Conservation (phyloP, 2,888 invertebrate species). For the Esperia sulphurella region DNA sequence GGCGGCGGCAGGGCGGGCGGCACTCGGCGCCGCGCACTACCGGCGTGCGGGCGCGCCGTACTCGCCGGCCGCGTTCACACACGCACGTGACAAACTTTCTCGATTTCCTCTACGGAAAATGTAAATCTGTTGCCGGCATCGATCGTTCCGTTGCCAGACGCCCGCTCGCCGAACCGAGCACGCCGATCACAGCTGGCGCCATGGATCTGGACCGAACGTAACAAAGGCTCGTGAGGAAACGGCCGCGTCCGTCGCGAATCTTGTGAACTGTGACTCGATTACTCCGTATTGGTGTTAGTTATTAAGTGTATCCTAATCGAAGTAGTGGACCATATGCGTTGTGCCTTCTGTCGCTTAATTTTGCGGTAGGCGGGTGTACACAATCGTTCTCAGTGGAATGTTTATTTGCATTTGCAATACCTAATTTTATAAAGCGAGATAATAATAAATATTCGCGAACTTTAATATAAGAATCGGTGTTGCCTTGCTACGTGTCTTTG, state of each 20-base stretch:
- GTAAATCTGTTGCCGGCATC: constrained; percentile 76
- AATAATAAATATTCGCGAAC: constrained; percentile 49
- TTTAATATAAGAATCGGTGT: constrained; percentile 65
- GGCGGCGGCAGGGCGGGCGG: constrained; percentile 49
- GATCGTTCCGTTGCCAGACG: constrained; percentile 66
- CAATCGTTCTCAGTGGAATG: constrained; percentile 30
- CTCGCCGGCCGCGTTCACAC: constrained; percentile 53
- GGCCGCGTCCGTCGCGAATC: constrained; percentile 40
- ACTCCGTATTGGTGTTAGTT: constrained; percentile 55
- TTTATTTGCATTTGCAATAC: constrained; percentile 54
- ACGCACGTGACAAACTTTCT: constrained; percentile 74
- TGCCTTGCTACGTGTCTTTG: constrained; percentile 79
- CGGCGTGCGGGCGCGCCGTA: constrained; percentile 75
- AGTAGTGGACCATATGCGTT: constrained; percentile 71
- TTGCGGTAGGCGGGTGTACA: constrained; percentile 43
- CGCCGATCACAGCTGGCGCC: constrained; percentile 73
- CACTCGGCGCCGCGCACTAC: constrained; percentile 74
- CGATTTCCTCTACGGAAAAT: constrained; percentile 75
- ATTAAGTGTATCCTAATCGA: constrained; percentile 51
- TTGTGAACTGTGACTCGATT: constrained; percentile 41
- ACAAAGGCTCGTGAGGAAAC: constrained; percentile 58
- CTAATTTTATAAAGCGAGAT: constrained; percentile 46
- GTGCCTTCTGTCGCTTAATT: constrained; percentile 66
- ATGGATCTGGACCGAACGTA: constrained; percentile 55
- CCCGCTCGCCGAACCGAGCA: constrained; percentile 56